Evolutionary conservation across 2,797 vertebrate species (phyloP).

Genomic region (Accipiter fasciatus): DNA sequence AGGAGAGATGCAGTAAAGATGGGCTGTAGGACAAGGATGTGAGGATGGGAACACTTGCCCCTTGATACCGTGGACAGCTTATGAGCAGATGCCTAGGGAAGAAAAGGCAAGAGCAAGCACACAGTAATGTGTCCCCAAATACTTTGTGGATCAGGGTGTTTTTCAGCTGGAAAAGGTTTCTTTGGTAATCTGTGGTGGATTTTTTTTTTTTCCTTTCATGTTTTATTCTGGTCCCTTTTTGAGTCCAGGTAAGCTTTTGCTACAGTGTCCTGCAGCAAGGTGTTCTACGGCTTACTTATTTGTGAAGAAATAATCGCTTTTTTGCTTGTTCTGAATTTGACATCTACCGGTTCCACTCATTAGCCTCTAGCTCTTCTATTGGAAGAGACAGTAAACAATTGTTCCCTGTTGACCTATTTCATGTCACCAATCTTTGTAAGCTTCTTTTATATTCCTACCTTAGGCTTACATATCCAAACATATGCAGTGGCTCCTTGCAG

Average conservation of each 20-base stretch:
- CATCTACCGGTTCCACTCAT: background rate
- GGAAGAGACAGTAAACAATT: background rate
- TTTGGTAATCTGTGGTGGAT: background rate
- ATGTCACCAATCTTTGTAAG: background rate
- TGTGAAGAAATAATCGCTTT: background rate
- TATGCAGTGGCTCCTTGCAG: background rate
- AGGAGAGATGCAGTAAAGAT: background rate
- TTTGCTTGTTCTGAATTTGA: background rate
- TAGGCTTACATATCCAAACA: background rate
- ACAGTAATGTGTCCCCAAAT: background rate
- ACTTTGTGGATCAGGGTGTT: accelerated
- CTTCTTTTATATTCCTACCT: background rate
- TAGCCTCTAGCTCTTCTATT: background rate
- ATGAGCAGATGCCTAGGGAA: background rate
- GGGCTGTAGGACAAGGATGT: accelerated
- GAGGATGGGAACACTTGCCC: background rate
- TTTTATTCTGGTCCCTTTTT: background rate
- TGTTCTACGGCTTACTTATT: background rate
- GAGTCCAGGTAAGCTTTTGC: background rate
- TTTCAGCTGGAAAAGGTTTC: background rate
- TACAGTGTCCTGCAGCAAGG: background rate
- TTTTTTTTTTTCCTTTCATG: background rate
- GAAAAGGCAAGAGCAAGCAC: background rate
- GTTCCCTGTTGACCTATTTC: background rate
- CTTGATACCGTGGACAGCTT: accelerated